Percentiles rank a stretch among this genome's conserved stretches.
phyloP scores from a whole-genome alignment of 1,140 invertebrate species.

The Neodiprion pinetum region DNA sequence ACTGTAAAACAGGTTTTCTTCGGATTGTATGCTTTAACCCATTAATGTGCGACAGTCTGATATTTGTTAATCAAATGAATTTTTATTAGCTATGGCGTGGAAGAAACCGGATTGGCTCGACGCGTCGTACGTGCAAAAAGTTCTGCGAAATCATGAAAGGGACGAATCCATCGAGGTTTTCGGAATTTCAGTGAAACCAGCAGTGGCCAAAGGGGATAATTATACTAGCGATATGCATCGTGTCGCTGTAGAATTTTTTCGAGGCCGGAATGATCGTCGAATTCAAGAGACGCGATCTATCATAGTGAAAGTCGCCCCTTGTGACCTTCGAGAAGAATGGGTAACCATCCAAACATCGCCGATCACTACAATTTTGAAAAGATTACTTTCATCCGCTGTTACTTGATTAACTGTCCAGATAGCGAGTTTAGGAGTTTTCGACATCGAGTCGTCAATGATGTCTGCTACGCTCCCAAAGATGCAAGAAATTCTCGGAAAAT shows the following conservation, averaged over 20 bases:
- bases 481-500: background rate
- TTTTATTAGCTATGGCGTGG: constrained; percentile 18
- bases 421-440: constrained; percentile 9
- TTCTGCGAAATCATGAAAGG: constrained; percentile 31
- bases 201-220: constrained; percentile 39
- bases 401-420: background rate
- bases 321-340: background rate
- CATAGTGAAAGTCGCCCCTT: constrained; percentile 46
- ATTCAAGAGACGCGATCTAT: constrained; percentile 41
- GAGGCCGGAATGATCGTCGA: constrained; percentile 19
- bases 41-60: no score
- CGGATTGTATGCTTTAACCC: no score
- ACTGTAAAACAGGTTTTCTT: no score
- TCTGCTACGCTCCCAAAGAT: background rate
- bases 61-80: no score
- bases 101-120: constrained; percentile 47
- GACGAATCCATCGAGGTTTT: constrained; percentile 29
- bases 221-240: constrained; percentile 38
- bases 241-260: constrained; percentile 32
- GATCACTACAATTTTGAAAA: background rate
- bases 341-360: background rate
- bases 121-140: constrained; percentile 37
- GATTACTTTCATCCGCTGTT: background rate
- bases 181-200: constrained; percentile 21
- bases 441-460: constrained; percentile 19